Percentiles rank a stretch among this genome's conserved stretches.
These are phyloP conservation scores for Stenolophus ochropezus DNA, from an alignment of 2,888 invertebrate species.

Conservation along the genomic window DNA sequence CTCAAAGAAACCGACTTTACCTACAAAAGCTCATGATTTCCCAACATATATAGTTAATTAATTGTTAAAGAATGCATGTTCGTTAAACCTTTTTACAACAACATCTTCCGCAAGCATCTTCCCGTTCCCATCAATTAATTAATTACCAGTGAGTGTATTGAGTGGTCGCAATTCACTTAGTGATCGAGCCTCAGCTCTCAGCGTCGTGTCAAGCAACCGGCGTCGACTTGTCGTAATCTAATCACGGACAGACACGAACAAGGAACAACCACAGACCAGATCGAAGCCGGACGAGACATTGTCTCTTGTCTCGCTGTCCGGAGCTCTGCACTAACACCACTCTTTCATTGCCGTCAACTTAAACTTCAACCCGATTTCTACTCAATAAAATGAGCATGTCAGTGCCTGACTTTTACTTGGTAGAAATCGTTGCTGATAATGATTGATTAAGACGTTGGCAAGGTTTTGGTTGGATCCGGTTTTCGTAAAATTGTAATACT, in stretches of 20 bases:
- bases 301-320: background rate
- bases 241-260: background rate
- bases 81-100: background rate
- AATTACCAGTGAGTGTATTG: background rate
- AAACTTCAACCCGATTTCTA: background rate
- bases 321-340: background rate
- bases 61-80: no score
- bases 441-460: no score
- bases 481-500: no score
- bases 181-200: constrained; percentile 7
- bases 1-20: no score
- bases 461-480: no score
- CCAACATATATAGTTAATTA: no score
- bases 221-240: constrained; percentile 9
- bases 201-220: constrained; percentile 26
- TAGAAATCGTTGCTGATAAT: no score
- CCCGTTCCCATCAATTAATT: background rate
- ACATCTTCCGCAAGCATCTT: background rate
- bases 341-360: background rate
- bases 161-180: constrained; percentile 16
- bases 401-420: no score
- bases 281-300: background rate
- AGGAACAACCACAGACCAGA: background rate
- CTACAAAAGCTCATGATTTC: no score
- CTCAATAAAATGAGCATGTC: background rate